These are phyloP conservation scores for Dasysyrphus albostriatus DNA, from an alignment of 2,888 invertebrate species.

Conservation along the genomic window DNA sequence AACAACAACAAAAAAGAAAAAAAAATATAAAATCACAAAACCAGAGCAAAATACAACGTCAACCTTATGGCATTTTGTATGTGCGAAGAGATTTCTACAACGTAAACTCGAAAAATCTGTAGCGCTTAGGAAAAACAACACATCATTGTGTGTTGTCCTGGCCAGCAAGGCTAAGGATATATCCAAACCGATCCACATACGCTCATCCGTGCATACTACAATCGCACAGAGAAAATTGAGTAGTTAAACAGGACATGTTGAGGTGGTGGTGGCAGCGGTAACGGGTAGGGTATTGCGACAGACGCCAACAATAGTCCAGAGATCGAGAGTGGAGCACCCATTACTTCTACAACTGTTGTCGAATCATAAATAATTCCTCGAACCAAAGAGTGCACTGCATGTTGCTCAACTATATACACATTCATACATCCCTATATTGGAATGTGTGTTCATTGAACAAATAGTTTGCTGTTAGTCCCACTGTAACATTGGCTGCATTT, in stretches of 20 bases:
- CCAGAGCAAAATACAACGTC: conserved; percentile 51
- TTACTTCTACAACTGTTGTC: conserved; percentile 75
- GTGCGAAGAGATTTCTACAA: conserved; percentile 64
- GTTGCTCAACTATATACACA: conserved; percentile 27
- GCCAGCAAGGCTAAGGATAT: conserved; percentile 52
- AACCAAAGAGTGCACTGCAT: conserved; percentile 64
- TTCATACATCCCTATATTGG: neutral
- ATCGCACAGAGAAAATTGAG: conserved; percentile 69
- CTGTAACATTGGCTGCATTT: conserved; percentile 74
- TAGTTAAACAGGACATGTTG: conserved; percentile 71
- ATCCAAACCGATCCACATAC: conserved; percentile 53
- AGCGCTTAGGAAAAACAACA: conserved; percentile 76
- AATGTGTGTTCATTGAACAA: conserved; percentile 66
- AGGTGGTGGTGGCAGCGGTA: neutral
- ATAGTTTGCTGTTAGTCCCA: conserved; percentile 72
- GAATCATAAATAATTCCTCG: conserved; percentile 74
- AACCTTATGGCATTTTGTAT: conserved; percentile 68
- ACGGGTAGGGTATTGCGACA: conserved; percentile 14
- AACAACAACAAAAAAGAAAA: neutral
- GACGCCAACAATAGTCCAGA: conserved; percentile 39
- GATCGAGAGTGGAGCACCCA: conserved; percentile 70
- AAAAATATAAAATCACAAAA: conserved; percentile 23
- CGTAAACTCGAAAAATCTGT: conserved; percentile 74
- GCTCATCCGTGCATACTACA: conserved; percentile 43
- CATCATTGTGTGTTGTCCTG: conserved; percentile 65